A percentile compares a stretch with the other conserved stretches of the same genome.
Conservation (phyloP, 2,888 invertebrate species). For the Lymantria monacha region DNA sequence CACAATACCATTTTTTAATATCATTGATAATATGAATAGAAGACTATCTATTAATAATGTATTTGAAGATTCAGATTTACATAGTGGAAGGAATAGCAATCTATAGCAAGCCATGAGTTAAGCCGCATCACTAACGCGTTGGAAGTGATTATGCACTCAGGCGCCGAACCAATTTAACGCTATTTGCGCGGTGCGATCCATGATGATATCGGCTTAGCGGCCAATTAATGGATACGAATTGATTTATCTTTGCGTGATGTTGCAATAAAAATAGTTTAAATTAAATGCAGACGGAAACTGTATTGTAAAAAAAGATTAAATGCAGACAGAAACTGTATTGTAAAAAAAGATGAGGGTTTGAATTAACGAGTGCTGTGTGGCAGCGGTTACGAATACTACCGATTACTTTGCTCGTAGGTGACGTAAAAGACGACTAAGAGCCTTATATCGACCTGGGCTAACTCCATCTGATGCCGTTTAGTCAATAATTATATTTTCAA, state of each 20-base stretch:
- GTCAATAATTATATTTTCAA: too few species aligned
- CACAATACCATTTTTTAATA: too few species aligned
- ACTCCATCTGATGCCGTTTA: too few species aligned
- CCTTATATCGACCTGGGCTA: too few species aligned
- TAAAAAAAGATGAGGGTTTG: not conserved
- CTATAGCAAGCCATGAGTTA: constrained; percentile 4
- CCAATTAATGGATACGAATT: constrained; percentile 40
- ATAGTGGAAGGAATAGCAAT: not conserved
- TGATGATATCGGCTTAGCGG: constrained; percentile 34
- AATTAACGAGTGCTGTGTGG: too few species aligned
- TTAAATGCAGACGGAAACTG: not conserved
- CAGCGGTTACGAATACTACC: too few species aligned
- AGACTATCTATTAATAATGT: too few species aligned
- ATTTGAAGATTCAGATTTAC: too few species aligned
- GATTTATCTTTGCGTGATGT: not conserved
- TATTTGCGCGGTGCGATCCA: constrained; percentile 39
- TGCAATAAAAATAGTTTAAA: too few species aligned
- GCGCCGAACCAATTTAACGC: constrained; percentile 52
- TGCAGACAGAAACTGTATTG: not conserved
- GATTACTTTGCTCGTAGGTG: too few species aligned
- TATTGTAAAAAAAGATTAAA: not conserved
- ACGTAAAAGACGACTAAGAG: too few species aligned
- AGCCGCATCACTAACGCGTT: constrained; percentile 17
- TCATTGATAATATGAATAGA: too few species aligned
- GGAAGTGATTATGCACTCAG: constrained; percentile 46